phyloP scores from a whole-genome alignment of 2,113 vertebrate species.

The Hippocampus barbouri region DNA sequence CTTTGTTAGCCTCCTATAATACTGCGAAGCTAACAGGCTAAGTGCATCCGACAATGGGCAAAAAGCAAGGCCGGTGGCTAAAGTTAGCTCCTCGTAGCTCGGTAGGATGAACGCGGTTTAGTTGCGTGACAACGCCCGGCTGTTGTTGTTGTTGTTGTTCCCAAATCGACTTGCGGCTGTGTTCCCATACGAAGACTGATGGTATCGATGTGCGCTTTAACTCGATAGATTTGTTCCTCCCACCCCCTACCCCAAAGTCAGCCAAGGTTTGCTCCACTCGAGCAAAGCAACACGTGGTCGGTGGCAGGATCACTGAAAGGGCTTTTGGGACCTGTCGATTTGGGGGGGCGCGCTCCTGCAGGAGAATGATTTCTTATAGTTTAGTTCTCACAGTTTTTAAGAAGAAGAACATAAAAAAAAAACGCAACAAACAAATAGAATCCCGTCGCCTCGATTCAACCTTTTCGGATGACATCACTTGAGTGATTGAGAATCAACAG shows the following conservation, averaged over 20 bases:
- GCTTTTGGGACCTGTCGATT: not conserved
- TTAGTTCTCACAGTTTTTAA: too few species aligned
- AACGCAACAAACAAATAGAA: too few species aligned
- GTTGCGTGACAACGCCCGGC: not conserved
- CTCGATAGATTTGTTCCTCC: not conserved
- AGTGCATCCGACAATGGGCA: not conserved
- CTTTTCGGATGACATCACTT: too few species aligned
- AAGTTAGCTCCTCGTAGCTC: not conserved
- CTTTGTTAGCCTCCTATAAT: not conserved
- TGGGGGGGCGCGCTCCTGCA: not conserved
- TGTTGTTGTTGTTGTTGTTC: not conserved
- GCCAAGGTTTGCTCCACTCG: conserved; percentile 25
- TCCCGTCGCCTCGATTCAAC: too few species aligned
- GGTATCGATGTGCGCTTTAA: not conserved
- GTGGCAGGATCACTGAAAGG: conserved; percentile 17
- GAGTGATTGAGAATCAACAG: too few species aligned
- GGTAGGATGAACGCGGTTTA: not conserved
- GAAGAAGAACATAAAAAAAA: too few species aligned
- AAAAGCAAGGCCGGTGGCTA: conserved; percentile 1
- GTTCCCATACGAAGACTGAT: not conserved
- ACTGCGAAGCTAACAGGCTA: not conserved
- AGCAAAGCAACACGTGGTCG: conserved; percentile 67
- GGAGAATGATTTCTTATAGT: too few species aligned
- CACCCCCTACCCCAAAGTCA: conserved; percentile 8
- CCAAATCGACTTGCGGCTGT: not conserved